A percentile compares a stretch with the other conserved stretches of the same genome.
phyloP scores from a whole-genome alignment of 2,797 vertebrate species.

The Stomatorhinus walkeri region DNA sequence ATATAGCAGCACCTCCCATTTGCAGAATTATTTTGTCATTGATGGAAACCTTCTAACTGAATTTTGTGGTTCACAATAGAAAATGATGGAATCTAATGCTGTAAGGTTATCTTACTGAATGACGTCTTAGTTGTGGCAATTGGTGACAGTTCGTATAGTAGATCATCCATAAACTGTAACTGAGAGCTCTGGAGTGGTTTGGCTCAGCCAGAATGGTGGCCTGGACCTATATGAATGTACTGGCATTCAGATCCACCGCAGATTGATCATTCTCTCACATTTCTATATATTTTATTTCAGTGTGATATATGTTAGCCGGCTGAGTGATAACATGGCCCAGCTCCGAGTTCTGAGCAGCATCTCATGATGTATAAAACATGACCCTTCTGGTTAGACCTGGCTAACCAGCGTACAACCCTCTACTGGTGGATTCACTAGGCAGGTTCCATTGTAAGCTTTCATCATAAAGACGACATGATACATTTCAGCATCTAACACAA shows the following conservation, averaged over 20 bases:
- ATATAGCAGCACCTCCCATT: background rate
- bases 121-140: background rate
- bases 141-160: background rate
- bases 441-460: background rate
- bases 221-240: background rate
- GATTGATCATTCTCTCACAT: background rate
- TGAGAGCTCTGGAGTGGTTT: background rate
- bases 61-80: background rate
- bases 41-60: background rate
- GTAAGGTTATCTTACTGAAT: background rate
- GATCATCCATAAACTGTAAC: background rate
- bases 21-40: background rate
- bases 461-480: background rate
- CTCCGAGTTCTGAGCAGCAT: background rate
- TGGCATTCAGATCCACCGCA: background rate
- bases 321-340: background rate
- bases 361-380: background rate
- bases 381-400: background rate
- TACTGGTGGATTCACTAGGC: background rate
- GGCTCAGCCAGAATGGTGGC: background rate
- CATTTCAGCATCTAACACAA: background rate
- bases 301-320: background rate
- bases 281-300: background rate
- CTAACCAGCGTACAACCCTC: background rate
- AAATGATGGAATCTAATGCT: conserved; percentile 3